Evolutionary conservation across 2,113 vertebrate species (phyloP).

Genomic region (Hydrolagus affinis): DNA sequence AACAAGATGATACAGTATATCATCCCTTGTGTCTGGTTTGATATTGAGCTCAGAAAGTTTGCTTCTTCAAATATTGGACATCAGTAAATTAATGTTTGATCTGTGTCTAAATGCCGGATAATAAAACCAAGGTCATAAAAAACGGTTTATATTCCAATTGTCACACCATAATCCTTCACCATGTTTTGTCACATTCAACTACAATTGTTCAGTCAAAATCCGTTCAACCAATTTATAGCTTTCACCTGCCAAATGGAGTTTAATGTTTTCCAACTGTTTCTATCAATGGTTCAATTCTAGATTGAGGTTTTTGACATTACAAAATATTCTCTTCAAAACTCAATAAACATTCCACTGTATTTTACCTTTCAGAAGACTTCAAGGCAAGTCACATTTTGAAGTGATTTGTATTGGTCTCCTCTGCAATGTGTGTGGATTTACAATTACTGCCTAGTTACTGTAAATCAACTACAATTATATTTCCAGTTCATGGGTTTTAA

Average conservation of each 20-base stretch:
- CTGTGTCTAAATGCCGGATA: not conserved
- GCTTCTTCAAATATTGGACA: not conserved
- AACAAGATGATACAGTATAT: not conserved
- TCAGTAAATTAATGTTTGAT: not conserved
- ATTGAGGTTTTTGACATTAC: not conserved
- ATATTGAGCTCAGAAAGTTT: not conserved
- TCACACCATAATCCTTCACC: not conserved
- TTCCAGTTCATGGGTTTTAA: too few relatives aligned
- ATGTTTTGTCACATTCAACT: not conserved
- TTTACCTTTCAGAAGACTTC: not conserved
- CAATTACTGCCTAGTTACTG: not conserved
- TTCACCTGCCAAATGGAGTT: not conserved
- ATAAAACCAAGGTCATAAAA: too few relatives aligned
- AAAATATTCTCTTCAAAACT: not conserved
- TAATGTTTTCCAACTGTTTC: not conserved
- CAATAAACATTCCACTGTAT: not conserved
- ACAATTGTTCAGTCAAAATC: not conserved
- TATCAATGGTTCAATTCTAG: not conserved
- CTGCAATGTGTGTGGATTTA: not conserved
- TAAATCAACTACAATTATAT: not conserved
- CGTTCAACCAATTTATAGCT: not conserved
- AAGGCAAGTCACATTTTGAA: not conserved
- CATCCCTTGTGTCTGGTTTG: not conserved
- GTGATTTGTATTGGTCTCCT: not conserved
- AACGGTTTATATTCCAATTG: not conserved